phyloP scores from a whole-genome alignment of 2,888 invertebrate species.

The Sarcophaga carnaria region DNA sequence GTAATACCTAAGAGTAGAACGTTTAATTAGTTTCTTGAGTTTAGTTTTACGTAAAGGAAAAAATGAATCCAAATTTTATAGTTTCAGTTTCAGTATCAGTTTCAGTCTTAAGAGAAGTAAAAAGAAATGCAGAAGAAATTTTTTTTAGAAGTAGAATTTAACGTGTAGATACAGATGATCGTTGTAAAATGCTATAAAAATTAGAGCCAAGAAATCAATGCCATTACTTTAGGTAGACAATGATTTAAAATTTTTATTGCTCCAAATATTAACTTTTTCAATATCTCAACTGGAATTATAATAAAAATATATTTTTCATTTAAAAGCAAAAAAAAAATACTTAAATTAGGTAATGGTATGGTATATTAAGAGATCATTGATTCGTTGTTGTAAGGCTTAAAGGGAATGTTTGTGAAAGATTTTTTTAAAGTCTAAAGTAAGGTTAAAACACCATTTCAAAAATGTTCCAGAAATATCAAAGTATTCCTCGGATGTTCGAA shows the following conservation, averaged over 20 bases:
- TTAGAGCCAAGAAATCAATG: slow-evolving; percentile 69
- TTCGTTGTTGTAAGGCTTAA: too few relatives aligned
- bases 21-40: slow-evolving; percentile 14
- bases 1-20: slow-evolving; percentile 48
- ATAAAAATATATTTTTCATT: slow-evolving; percentile 53
- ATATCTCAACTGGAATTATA: slow-evolving; percentile 67
- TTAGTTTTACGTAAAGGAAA: slow-evolving; percentile 8
- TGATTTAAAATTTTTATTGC: slow-evolving; percentile 67
- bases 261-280: slow-evolving; percentile 65
- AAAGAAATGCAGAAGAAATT: slow-evolving; percentile 53
- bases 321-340: slow-evolving; percentile 53
- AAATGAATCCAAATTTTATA: slow-evolving; percentile 14
- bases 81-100: slow-evolving; percentile 19
- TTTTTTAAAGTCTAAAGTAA: too few relatives aligned
- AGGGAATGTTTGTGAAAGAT: too few relatives aligned
- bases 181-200: slow-evolving; percentile 66
- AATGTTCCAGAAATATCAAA: too few relatives aligned
- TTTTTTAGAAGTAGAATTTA: slow-evolving; percentile 55
- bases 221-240: slow-evolving; percentile 66
- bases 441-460: too few relatives aligned
- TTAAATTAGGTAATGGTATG: background rate
- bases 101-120: slow-evolving; percentile 50
- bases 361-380: background rate
- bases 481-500: too few relatives aligned
- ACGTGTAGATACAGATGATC: slow-evolving; percentile 49